These are phyloP conservation scores for Entelurus aequoreus DNA, from an alignment of 2,113 vertebrate species.

Conservation along the genomic window DNA sequence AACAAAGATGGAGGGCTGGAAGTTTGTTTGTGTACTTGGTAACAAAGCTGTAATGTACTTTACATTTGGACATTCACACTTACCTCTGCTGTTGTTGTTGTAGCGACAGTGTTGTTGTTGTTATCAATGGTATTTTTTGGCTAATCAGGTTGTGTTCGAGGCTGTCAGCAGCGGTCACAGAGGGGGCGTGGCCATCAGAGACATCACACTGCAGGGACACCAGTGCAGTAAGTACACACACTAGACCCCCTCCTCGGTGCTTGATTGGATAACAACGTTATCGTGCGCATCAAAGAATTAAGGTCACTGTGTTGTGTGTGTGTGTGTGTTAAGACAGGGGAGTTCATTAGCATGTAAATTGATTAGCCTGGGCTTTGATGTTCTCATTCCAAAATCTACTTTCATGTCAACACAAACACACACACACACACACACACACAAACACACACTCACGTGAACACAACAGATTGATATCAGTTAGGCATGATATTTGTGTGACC, in stretches of 20 bases:
- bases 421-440: constrained; percentile 4
- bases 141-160: constrained; percentile 85
- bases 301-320: constrained; percentile 25
- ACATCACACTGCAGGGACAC: constrained; percentile 90
- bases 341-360: constrained; percentile 67
- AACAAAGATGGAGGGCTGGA: constrained; percentile 41
- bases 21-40: constrained; percentile 21
- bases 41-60: constrained; percentile 31
- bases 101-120: no score
- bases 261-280: constrained; percentile 43
- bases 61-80: not conserved
- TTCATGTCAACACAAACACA: constrained; percentile 18
- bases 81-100: not conserved
- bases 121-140: not conserved
- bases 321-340: constrained; percentile 35
- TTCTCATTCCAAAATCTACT: constrained; percentile 41
- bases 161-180: constrained; percentile 82
- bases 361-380: constrained; percentile 66
- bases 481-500: constrained; percentile 1
- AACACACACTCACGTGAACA: not conserved
- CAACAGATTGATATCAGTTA: not conserved
- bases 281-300: constrained; percentile 34
- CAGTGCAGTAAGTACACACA: constrained; percentile 84
- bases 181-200: constrained; percentile 87
- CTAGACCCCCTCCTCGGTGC: constrained; percentile 5